phyloP scores from a whole-genome alignment of 2,888 invertebrate genomes.

The Gasteruption jaculator region DNA sequence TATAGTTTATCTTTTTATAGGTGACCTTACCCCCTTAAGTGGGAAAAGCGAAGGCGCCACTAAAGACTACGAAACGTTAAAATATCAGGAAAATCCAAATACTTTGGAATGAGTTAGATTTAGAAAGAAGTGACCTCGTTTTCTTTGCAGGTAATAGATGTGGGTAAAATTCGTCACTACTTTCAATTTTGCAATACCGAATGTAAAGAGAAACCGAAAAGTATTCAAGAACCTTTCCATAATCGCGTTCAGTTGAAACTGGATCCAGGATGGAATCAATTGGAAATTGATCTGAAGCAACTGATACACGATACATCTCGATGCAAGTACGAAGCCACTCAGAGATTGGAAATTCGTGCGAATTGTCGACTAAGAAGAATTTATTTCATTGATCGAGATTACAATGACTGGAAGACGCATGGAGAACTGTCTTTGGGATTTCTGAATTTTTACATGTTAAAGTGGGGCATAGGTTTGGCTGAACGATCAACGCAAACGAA shows the following conservation, averaged over 20 bases:
- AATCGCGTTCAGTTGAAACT: conserved; percentile 93
- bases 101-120: conserved; percentile 6
- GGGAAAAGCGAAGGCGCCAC: too few species aligned
- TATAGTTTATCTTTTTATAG: conserved; percentile 13
- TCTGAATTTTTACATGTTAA: conserved; percentile 39
- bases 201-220: conserved; percentile 84
- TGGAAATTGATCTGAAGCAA: conserved; percentile 90
- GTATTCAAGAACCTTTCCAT: conserved; percentile 86
- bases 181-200: conserved; percentile 65
- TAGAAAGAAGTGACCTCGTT: not conserved
- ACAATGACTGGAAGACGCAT: conserved; percentile 33
- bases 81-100: too few species aligned
- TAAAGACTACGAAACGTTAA: too few species aligned
- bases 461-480: conserved; percentile 36
- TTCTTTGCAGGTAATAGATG: conserved; percentile 32
- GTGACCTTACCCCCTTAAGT: too few species aligned
- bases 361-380: conserved; percentile 88
- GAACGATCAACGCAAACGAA: conserved; percentile 38
- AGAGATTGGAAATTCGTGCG: conserved; percentile 87
- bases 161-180: conserved; percentile 28
- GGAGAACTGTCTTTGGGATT: conserved; percentile 36
- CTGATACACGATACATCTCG: conserved; percentile 88
- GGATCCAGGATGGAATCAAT: conserved; percentile 92
- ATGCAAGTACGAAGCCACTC: conserved; percentile 85
- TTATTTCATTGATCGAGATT: conserved; percentile 68